phyloP scores from a whole-genome alignment of 2,888 invertebrate genomes.

The Ligdia adustata region DNA sequence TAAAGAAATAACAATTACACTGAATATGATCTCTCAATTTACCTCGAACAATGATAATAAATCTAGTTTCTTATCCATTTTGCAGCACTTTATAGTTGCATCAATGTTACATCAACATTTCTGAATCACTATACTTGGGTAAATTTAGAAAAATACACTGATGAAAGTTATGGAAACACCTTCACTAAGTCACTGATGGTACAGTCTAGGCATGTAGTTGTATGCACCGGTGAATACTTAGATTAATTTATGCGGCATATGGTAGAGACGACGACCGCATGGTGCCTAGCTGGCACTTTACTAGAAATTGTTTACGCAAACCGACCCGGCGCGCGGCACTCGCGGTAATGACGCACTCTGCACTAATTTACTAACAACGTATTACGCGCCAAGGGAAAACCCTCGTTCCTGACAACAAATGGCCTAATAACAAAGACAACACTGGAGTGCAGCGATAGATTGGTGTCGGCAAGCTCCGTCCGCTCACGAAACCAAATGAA shows the following conservation, averaged over 20 bases:
- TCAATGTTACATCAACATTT: constrained; percentile 58
- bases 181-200: constrained; percentile 41
- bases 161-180: constrained; percentile 44
- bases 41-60: constrained; percentile 80
- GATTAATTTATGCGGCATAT: constrained; percentile 61
- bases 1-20: too few relatives aligned
- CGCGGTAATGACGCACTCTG: constrained; percentile 40
- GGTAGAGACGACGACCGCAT: constrained; percentile 72
- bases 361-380: constrained; percentile 43
- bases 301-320: constrained; percentile 64
- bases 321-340: constrained; percentile 45
- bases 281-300: constrained; percentile 78
- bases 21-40: constrained; percentile 44
- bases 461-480: constrained; percentile 62
- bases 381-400: constrained; percentile 50
- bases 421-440: constrained; percentile 45
- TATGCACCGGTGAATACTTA: constrained; percentile 46
- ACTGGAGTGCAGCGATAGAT: constrained; percentile 48
- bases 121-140: constrained; percentile 50
- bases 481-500: constrained; percentile 76
- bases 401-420: constrained; percentile 36
- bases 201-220: constrained; percentile 35
- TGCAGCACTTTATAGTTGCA: constrained; percentile 47
- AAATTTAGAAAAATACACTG: constrained; percentile 41
- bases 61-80: constrained; percentile 81